phyloP scores from a whole-genome alignment of 2,888 invertebrate genomes.

The Orgyia antiqua region DNA sequence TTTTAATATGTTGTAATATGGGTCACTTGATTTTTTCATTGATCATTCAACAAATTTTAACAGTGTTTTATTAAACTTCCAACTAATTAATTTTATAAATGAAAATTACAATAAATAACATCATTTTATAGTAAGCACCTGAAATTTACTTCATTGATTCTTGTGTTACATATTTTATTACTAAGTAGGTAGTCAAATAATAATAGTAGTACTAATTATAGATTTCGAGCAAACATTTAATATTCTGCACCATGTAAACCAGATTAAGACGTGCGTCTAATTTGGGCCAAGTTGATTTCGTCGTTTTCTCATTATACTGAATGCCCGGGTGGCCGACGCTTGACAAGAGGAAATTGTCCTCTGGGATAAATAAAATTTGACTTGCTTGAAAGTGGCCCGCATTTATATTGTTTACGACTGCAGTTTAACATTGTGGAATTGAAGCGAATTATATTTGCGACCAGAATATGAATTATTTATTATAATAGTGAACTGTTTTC shows the following conservation, averaged over 20 bases:
- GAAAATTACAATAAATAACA: no score
- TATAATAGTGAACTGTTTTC: slow-evolving; percentile 10
- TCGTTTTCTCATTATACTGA: slow-evolving; percentile 68
- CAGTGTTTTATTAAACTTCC: no score
- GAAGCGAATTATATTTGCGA: slow-evolving; percentile 21
- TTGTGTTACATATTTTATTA: no score
- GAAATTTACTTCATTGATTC: no score
- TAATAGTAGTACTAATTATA: no score
- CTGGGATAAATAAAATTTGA: slow-evolving; percentile 69
- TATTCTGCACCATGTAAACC: slow-evolving; percentile 44
- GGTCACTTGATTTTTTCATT: no score
- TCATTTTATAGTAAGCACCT: no score
- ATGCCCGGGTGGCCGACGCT: slow-evolving; percentile 68
- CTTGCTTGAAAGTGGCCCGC: slow-evolving; percentile 51
- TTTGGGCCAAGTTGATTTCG: slow-evolving; percentile 63
- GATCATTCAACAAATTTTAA: no score
- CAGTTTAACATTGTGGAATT: slow-evolving; percentile 37
- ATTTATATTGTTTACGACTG: slow-evolving; percentile 65
- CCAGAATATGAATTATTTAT: slow-evolving; percentile 7
- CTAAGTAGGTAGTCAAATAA: no score
- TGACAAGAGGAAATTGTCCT: slow-evolving; percentile 73
- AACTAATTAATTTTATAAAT: no score
- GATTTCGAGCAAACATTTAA: no score
- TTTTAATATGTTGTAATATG: no score
- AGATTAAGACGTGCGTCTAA: slow-evolving; percentile 47